A percentile compares a stretch with the other conserved stretches of the same genome.
Evolutionary conservation across 1,140 invertebrate species (phyloP).

Genomic region (Asobara japonica): DNA sequence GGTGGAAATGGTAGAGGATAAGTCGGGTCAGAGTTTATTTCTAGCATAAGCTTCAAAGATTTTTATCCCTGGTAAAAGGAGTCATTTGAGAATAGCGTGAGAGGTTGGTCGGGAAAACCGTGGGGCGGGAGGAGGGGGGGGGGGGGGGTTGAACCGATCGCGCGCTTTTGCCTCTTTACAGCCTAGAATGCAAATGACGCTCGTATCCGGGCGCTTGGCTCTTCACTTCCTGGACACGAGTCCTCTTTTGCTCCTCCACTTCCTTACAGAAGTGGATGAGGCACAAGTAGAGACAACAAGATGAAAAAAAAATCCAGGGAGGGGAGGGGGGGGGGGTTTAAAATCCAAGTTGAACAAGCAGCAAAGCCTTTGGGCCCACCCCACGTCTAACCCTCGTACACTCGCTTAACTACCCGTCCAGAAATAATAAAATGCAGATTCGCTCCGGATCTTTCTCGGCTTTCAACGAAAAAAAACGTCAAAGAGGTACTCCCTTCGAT

Average conservation of each 20-base stretch:
- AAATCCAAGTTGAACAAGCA: conserved; percentile 17
- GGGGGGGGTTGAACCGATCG: conserved; percentile 44
- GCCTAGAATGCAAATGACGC: conserved; percentile 58
- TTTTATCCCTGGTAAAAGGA: conserved; percentile 24
- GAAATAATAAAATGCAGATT: conserved; percentile 64
- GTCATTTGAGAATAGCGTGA: conserved; percentile 36
- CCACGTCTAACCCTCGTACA: conserved; percentile 15
- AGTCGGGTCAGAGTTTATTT: conserved; percentile 49
- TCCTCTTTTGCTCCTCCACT: conserved; percentile 11
- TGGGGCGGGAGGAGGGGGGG: conserved; percentile 11
- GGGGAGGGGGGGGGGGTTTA: conserved; percentile 18
- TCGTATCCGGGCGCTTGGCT: conserved; percentile 52
- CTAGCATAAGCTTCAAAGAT: conserved; percentile 49
- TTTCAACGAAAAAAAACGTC: conserved; percentile 14
- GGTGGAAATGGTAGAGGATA: conserved; percentile 6
- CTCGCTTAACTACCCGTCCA: conserved; percentile 52
- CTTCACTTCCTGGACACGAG: conserved; percentile 46
- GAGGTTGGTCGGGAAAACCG: background rate
- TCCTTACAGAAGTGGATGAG: conserved; percentile 30
- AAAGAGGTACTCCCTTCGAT: background rate
- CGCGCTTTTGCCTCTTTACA: conserved; percentile 53
- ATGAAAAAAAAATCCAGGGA: conserved; percentile 23
- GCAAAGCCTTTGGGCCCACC: conserved; percentile 21
- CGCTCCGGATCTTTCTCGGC: conserved; percentile 27
- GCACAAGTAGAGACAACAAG: conserved; percentile 26